Evolutionary conservation across 2,797 vertebrate genomes (phyloP), one percentile per base, ranked within the genome.

Genomic region (Sebastes hubbsi): DNA sequence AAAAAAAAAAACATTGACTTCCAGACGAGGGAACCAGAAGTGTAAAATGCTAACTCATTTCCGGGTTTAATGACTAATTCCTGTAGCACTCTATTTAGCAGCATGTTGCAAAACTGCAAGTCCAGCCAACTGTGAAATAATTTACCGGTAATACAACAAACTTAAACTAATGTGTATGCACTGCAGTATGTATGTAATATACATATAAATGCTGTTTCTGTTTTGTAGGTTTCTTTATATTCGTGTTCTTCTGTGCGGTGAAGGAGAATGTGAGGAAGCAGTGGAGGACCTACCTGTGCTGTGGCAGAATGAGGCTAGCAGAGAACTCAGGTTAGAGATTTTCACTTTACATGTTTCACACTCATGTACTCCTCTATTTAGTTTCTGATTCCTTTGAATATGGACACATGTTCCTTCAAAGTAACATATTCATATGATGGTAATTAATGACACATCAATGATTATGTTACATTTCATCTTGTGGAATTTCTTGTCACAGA

Each of bases 261-360:
- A 99, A 99, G 89, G 98, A 99, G 34, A 98, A 96, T 9, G 98
- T 99, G 75, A 96, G 97, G 77, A 96, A 94, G 77, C 98, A 99
- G 69, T 99, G 99, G 99, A 97, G 96, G 87, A 95, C 93, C 0
- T 97, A 97, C 77, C 93, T 99, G 72, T 99, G 99, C 91, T 99
- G 97, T 87, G 98, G 98, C 73, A 97, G 88, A 77, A 94, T 98
- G 79, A 96, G 97, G 60, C 92, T 97, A 25, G 90, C 95, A 74
- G 97, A 99, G 91, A 98, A 99, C 86, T 99, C 97, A 62, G 98
- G 98, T 99, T 90, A 91, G 81, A 68, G 1, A 68, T 49, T 27
- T 30, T 82, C 36, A 24, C 36, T 68, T 25, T 5, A 30, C 18
- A 46, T 5, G 3, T 22, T 52, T 63, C 4, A 29, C 38, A 42